Conservation (phyloP, 2,888 invertebrate genomes). For the Cheilosia pagana region DNA sequence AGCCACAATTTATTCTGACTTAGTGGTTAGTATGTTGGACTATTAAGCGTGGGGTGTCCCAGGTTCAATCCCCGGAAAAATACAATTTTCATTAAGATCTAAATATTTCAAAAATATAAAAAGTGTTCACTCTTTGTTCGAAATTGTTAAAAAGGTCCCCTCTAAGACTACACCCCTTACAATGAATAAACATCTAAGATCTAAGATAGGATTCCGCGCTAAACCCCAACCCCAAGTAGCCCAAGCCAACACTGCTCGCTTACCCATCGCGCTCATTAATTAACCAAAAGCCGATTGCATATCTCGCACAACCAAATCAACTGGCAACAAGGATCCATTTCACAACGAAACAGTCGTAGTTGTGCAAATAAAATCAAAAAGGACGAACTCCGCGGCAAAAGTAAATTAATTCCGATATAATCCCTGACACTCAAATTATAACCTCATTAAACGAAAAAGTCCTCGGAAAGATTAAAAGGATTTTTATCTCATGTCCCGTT, state of each 20-base stretch:
- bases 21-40: too few relatives aligned
- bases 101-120: too few relatives aligned
- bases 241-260: background rate
- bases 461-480: conserved; percentile 68
- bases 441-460: conserved; percentile 70
- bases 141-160: too few relatives aligned
- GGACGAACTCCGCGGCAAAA: conserved; percentile 37
- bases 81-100: too few relatives aligned
- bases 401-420: conserved; percentile 73
- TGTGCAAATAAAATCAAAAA: conserved; percentile 13
- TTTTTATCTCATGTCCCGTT: conserved; percentile 69
- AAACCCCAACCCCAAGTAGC: background rate
- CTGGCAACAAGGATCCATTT: conserved; percentile 59
- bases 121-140: too few relatives aligned
- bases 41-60: too few relatives aligned
- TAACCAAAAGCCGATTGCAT: conserved; percentile 57
- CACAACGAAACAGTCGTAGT: conserved; percentile 9
- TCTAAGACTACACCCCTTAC: too few relatives aligned
- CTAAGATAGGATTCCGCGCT: too few relatives aligned
- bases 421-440: conserved; percentile 75
- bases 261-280: conserved; percentile 36
- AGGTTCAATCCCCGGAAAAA: too few relatives aligned
- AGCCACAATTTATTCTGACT: too few relatives aligned
- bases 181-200: too few relatives aligned
- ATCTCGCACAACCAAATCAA: conserved; percentile 53